Evolutionary conservation across 92 coral and sea anemone species (phyloP).

Genomic region (Metridium senile): DNA sequence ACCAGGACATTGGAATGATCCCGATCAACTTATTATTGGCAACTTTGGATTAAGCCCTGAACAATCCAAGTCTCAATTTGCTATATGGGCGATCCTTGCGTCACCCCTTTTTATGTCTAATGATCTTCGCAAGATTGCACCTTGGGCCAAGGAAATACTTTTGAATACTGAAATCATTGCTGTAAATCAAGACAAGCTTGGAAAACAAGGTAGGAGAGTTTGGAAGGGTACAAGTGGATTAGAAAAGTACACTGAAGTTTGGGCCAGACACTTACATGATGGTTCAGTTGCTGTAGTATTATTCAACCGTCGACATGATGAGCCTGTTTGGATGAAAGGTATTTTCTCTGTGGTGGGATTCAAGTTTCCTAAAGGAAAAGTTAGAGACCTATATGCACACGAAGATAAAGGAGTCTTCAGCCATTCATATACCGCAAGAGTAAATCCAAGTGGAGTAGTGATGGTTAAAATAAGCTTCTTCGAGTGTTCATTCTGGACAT

Average conservation of each 20-base stretch:
- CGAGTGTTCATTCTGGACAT: no score
- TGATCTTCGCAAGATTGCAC: slow-evolving; percentile 82
- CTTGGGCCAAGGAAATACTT: slow-evolving; percentile 80
- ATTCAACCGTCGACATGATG: slow-evolving; percentile 55
- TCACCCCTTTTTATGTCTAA: slow-evolving; percentile 96
- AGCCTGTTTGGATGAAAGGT: slow-evolving; percentile 51
- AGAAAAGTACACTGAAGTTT: slow-evolving; percentile 40
- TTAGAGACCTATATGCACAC: slow-evolving; percentile 55
- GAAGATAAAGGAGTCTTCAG: slow-evolving; percentile 52
- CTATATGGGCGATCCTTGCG: slow-evolving; percentile 93
- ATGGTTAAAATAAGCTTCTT: slow-evolving; percentile 54
- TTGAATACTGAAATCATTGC: slow-evolving; percentile 90
- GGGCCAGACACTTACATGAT: slow-evolving; percentile 56
- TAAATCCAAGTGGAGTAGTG: slow-evolving; percentile 72
- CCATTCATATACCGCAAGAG: slow-evolving; percentile 45
- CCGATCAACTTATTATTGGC: slow-evolving; percentile 95
- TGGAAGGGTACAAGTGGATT: slow-evolving; percentile 18
- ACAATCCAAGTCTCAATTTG: slow-evolving; percentile 94
- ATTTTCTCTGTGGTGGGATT: slow-evolving; percentile 44
- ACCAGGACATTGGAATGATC: slow-evolving; percentile 98
- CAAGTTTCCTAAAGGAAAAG: slow-evolving; percentile 35
- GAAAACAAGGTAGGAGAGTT: slow-evolving; percentile 66
- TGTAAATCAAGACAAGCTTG: slow-evolving; percentile 86
- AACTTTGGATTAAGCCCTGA: slow-evolving; percentile 88
- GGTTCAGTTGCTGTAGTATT: slow-evolving; percentile 65